These are phyloP conservation scores for Drosophila nebulosa DNA, from an alignment of 1,140 invertebrate species.

Conservation along the genomic window DNA sequence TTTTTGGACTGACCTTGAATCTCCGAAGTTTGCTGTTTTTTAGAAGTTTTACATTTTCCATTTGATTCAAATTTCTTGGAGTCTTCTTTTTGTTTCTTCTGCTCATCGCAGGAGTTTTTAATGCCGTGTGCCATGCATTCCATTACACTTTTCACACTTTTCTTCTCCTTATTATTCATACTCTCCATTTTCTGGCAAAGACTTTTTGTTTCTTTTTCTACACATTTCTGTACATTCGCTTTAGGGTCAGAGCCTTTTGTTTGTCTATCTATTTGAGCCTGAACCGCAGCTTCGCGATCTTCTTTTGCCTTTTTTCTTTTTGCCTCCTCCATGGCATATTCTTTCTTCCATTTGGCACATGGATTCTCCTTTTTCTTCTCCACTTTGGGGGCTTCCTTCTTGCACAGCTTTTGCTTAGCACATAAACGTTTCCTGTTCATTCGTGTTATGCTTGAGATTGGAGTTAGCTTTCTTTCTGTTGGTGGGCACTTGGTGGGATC, in stretches of 20 bases:
- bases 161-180: not conserved
- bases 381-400: not conserved
- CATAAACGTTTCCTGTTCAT: not conserved
- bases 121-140: slow-evolving; percentile 17
- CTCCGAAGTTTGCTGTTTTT: not conserved
- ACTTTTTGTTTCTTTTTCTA: slow-evolving; percentile 4
- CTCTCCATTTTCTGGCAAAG: slow-evolving; percentile 9
- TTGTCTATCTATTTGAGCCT: not conserved
- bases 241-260: not conserved
- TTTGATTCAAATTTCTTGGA: not conserved
- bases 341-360: not conserved
- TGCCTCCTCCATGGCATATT: not conserved
- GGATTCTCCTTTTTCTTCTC: slow-evolving; percentile 2
- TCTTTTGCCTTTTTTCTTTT: not conserved
- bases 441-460: not conserved
- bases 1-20: not conserved
- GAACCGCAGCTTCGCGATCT: not conserved
- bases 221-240: slow-evolving; percentile 5
- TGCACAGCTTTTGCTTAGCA: not conserved
- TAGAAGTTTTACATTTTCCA: not conserved
- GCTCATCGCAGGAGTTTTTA: slow-evolving; percentile 6
- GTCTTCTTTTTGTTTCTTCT: not conserved
- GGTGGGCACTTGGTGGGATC: not conserved
- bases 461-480: not conserved
- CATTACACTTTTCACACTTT: not conserved